Conservation (phyloP, 2,113 vertebrate genomes). For the Sylvilagus bachmani region DNA sequence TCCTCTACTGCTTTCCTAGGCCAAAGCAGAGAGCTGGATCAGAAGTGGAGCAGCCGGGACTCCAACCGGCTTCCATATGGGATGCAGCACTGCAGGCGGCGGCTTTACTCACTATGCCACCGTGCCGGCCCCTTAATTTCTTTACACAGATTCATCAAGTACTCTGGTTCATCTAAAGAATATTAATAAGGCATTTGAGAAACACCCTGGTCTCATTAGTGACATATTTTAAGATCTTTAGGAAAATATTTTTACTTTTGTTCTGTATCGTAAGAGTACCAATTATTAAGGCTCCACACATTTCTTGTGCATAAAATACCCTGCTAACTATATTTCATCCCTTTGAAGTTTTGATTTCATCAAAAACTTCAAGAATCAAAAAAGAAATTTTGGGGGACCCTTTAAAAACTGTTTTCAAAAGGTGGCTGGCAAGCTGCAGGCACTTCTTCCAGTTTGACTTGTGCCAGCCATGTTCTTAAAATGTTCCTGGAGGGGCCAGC, state of each 20-base stretch:
- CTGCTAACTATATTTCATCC: background rate
- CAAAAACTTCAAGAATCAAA: constrained; percentile 55
- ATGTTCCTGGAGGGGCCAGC: background rate
- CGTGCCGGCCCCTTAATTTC: no score
- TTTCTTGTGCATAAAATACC: background rate
- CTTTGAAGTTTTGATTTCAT: constrained; percentile 43
- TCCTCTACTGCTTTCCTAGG: no score
- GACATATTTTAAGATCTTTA: background rate
- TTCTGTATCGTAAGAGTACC: constrained; percentile 17
- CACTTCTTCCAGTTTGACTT: constrained; percentile 51
- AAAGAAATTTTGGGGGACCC: constrained; percentile 61
- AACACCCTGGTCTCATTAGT: background rate
- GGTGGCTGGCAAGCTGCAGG: constrained; percentile 10
- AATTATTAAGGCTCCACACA: background rate
- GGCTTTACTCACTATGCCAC: no score
- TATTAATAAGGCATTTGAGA: background rate
- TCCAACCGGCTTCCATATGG: no score
- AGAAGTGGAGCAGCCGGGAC: no score
- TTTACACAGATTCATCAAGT: background rate
- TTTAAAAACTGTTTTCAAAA: constrained; percentile 68
- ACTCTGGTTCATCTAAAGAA: background rate
- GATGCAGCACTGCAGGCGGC: no score
- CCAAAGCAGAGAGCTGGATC: no score
- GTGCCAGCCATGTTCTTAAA: constrained; percentile 35
- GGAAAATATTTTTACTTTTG: constrained; percentile 23